These are phyloP conservation scores for Eupithecia dodoneata DNA, from an alignment of 2,888 invertebrate species.

Conservation along the genomic window DNA sequence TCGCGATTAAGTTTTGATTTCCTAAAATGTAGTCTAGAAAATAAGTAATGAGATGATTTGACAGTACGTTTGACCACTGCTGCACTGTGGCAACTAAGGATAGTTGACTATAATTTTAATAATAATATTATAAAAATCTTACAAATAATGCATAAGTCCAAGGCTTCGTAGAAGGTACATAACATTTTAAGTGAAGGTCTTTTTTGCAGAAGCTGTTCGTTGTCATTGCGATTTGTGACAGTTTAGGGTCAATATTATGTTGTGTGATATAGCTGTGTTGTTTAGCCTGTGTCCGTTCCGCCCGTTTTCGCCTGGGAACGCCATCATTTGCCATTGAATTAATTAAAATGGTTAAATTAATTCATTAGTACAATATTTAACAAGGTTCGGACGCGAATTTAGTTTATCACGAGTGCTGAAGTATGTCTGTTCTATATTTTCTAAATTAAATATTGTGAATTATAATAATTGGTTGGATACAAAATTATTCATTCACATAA, in stretches of 20 bases:
- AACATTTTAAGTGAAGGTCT: no score
- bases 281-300: slow-evolving; percentile 23
- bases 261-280: slow-evolving; percentile 7
- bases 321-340: slow-evolving; percentile 57
- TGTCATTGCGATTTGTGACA: not conserved
- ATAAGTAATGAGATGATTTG: no score
- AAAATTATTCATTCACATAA: no score
- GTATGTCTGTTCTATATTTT: not conserved
- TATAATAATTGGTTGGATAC: not conserved
- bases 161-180: no score
- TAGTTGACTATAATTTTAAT: no score
- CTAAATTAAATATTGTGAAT: not conserved
- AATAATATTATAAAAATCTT: no score
- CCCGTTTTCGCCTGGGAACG: slow-evolving; percentile 51
- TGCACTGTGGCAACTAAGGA: no score
- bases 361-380: slow-evolving; percentile 53
- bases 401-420: slow-evolving; percentile 19
- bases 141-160: no score
- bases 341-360: slow-evolving; percentile 66
- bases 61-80: no score
- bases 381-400: slow-evolving; percentile 43
- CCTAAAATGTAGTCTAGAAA: no score
- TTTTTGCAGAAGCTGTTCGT: no score
- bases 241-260: not conserved
- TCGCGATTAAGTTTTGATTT: not conserved